Conservation (phyloP, 2,113 vertebrate species). For the Pavo muticus region DNA sequence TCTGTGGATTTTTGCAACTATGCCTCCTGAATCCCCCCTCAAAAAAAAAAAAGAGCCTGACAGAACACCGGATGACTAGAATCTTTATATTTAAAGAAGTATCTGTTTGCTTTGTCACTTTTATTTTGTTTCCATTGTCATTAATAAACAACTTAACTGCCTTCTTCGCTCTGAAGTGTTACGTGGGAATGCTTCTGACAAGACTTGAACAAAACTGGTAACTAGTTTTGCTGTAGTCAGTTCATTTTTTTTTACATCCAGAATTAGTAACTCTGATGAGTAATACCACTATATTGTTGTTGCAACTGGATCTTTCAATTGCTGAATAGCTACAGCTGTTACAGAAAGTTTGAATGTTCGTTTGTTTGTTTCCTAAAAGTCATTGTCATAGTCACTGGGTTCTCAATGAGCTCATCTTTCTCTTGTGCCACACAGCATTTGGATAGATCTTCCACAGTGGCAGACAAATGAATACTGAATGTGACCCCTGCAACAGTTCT, state of each 20-base stretch:
- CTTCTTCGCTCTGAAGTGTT: not conserved
- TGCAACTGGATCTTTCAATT: not conserved
- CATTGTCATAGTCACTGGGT: not conserved
- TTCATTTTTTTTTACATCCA: not conserved
- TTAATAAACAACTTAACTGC: constrained; percentile 56
- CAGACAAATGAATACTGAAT: not conserved
- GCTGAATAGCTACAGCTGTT: not conserved
- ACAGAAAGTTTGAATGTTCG: not conserved
- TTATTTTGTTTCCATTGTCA: constrained; percentile 17
- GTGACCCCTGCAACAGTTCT: accelerated
- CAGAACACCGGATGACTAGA: constrained; percentile 1
- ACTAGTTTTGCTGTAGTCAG: accelerated
- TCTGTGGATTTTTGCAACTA: constrained; percentile 63
- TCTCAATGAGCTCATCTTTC: not conserved
- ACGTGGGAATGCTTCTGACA: not conserved
- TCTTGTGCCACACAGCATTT: not conserved
- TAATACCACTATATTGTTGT: not conserved
- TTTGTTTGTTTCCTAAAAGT: not conserved
- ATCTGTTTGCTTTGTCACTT: constrained; percentile 23
- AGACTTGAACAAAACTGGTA: not conserved
- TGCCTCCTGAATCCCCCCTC: not conserved
- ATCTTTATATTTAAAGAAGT: constrained; percentile 32
- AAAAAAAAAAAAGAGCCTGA: not conserved
- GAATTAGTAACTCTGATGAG: not conserved
- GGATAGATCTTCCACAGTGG: not conserved